These are phyloP conservation scores for Brachionus plicatilis DNA, from an alignment of 1,140 invertebrate species.

Conservation along the genomic window DNA sequence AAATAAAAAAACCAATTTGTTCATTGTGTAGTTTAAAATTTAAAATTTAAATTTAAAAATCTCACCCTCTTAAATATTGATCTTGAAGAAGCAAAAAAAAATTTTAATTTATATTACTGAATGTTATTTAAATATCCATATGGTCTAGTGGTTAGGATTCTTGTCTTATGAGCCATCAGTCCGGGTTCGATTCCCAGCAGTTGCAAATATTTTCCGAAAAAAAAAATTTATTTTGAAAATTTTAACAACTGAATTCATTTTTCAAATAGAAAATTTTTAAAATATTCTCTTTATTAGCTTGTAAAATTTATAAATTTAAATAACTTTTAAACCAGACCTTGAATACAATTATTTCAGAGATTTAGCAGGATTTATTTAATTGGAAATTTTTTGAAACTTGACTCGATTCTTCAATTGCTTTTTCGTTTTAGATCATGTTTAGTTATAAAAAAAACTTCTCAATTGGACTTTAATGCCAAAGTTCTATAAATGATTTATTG, in stretches of 20 bases:
- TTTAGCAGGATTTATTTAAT: no score
- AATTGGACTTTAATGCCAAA: no score
- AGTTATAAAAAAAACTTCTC: no score
- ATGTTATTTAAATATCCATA: background rate
- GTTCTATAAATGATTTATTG: no score
- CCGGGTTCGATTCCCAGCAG: background rate
- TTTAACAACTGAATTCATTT: background rate
- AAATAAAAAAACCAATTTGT: background rate
- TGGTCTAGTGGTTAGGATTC: constrained; percentile 28
- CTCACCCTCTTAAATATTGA: background rate
- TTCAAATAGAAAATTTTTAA: background rate
- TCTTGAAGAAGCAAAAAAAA: background rate
- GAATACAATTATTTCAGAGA: no score
- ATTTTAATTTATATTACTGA: background rate
- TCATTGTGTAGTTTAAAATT: background rate
- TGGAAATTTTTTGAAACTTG: no score
- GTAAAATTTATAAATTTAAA: background rate
- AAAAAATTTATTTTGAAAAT: background rate
- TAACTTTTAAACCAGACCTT: background rate
- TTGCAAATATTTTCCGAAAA: background rate
- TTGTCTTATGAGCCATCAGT: background rate
- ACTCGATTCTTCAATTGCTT: no score
- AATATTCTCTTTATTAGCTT: no score
- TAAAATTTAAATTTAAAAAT: background rate
- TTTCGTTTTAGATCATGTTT: no score